These are phyloP conservation scores for Lichenostomus cassidix DNA, from an alignment of 2,113 vertebrate species.

Conservation along the genomic window DNA sequence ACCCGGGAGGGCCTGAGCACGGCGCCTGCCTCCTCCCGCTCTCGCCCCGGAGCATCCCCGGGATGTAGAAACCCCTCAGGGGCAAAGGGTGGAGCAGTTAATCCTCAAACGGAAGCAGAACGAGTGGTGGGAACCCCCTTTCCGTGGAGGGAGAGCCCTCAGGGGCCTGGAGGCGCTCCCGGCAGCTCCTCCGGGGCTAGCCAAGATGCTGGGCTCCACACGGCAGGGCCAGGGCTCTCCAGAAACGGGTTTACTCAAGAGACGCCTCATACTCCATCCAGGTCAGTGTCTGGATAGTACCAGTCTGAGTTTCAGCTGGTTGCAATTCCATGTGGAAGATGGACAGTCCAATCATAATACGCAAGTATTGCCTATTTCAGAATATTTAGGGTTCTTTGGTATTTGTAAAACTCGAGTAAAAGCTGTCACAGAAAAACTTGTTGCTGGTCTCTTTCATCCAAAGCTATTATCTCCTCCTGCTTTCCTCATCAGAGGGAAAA, in stretches of 20 bases:
- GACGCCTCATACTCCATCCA: fast-evolving
- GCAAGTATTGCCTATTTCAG: background rate
- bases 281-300: background rate
- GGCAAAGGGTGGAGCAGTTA: background rate
- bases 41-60: background rate
- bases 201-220: background rate
- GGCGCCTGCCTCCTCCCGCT: background rate
- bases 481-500: background rate
- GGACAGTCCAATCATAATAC: fast-evolving
- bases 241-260: fast-evolving
- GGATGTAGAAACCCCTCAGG: background rate
- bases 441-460: background rate
- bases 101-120: background rate
- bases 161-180: fast-evolving
- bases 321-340: background rate
- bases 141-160: background rate
- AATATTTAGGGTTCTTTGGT: background rate
- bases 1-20: too few species aligned
- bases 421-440: background rate
- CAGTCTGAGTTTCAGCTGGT: background rate
- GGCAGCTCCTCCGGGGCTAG: fast-evolving
- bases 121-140: fast-evolving
- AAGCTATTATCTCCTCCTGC: background rate
- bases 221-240: too few species aligned
- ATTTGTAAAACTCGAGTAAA: background rate